These are phyloP conservation scores for Pipistrellus pygmaeus DNA, from an alignment of 2,797 vertebrate genomes.

Conservation along the genomic window DNA sequence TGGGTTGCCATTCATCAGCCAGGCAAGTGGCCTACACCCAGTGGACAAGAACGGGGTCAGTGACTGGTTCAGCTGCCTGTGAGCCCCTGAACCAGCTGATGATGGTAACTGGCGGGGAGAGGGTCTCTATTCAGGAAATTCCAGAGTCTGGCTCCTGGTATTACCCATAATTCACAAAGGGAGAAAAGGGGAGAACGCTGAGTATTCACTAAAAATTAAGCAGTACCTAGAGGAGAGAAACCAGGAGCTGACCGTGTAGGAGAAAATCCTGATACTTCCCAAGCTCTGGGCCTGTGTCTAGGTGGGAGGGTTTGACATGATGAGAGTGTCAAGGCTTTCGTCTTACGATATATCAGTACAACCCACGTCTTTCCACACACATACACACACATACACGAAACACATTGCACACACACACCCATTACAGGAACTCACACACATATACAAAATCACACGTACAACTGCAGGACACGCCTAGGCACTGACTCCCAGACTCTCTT, in stretches of 20 bases:
- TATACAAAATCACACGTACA: background rate
- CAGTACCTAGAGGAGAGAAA: background rate
- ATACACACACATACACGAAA: background rate
- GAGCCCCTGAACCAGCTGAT: background rate
- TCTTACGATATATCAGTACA: background rate
- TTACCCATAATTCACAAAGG: background rate
- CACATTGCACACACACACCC: background rate
- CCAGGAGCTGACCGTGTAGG: background rate
- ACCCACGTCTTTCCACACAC: constrained; percentile 1
- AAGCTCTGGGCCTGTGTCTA: background rate
- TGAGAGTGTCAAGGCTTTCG: constrained; percentile 18
- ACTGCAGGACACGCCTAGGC: too few species aligned
- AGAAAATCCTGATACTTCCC: background rate
- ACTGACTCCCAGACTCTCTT: background rate
- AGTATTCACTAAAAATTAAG: background rate
- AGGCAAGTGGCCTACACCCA: background rate
- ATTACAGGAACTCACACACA: background rate
- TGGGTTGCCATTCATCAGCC: constrained; percentile 42
- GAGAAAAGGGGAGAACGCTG: background rate
- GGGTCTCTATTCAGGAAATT: background rate
- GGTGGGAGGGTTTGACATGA: background rate
- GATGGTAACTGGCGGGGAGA: background rate
- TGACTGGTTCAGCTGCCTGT: background rate
- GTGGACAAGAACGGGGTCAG: background rate
- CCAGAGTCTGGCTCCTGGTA: background rate